A percentile compares a stretch with the other conserved stretches of the same genome.
These are phyloP conservation scores for Acheta domesticus DNA, from an alignment of 2,888 invertebrate species.

Conservation along the genomic window DNA sequence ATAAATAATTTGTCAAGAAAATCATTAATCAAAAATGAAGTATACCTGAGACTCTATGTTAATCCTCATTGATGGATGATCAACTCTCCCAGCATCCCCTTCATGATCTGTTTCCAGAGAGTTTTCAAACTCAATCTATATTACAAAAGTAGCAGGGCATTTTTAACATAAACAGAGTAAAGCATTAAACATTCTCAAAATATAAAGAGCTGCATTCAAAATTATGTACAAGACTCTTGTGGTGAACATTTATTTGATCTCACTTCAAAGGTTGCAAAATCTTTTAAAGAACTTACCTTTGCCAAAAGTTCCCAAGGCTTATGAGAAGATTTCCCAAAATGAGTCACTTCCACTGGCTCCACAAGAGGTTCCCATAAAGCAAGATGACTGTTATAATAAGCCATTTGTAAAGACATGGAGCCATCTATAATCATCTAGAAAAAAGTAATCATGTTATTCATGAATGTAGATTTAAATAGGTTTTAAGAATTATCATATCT, in stretches of 20 bases:
- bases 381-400: slow-evolving; percentile 88
- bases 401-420: slow-evolving; percentile 72
- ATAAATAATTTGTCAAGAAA: neutral
- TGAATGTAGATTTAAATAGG: too few relatives aligned
- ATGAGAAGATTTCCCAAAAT: slow-evolving; percentile 55
- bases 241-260: neutral
- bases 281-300: slow-evolving; percentile 54
- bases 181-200: neutral
- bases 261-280: neutral
- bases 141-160: too few relatives aligned
- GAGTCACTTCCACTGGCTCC: slow-evolving; percentile 74
- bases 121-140: neutral
- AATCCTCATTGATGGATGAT: neutral
- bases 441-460: neutral
- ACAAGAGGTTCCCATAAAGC: slow-evolving; percentile 96
- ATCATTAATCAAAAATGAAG: neutral
- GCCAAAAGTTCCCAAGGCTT: slow-evolving; percentile 83
- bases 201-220: neutral
- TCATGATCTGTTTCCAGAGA: neutral
- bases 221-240: neutral
- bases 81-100: neutral
- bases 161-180: too few relatives aligned
- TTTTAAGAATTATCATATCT: too few relatives aligned
- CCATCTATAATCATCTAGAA: neutral
- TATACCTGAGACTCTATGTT: neutral